Conservation (phyloP, 2,113 vertebrate species). For the Corythornis madagascariensis region DNA sequence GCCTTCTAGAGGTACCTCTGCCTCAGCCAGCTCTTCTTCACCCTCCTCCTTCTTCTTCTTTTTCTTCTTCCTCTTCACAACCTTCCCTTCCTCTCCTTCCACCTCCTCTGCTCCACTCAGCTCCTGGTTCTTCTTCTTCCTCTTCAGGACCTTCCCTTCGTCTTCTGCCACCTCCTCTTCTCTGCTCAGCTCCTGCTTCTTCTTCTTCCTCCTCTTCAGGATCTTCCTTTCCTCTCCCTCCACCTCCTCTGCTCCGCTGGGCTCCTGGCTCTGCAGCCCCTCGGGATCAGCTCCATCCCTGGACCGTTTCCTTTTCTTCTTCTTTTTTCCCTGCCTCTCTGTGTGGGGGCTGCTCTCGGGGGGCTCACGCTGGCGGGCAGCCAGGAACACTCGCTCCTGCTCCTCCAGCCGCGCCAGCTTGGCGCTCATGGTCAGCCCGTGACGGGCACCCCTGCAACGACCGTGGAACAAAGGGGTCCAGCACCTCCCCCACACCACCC, state of each 20-base stretch:
- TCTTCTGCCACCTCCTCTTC: not conserved
- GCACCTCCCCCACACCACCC: not conserved
- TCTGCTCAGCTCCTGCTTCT: not conserved
- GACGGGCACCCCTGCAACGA: slow-evolving; percentile 82
- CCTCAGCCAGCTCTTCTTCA: not conserved
- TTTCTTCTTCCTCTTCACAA: not conserved
- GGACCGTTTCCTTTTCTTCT: slow-evolving; percentile 20
- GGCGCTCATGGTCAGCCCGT: slow-evolving; percentile 90
- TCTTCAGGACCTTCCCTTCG: not conserved
- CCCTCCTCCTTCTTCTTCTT: not conserved
- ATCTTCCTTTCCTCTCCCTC: no score
- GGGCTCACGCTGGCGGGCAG: slow-evolving; percentile 45
- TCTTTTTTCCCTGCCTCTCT: not conserved
- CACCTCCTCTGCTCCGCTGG: no score
- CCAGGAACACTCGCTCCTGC: slow-evolving; percentile 91
- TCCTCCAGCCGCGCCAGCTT: slow-evolving; percentile 91
- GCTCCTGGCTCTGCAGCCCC: not conserved
- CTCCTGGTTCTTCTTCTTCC: not conserved
- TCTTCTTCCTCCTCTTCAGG: no score
- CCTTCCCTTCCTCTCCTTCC: not conserved
- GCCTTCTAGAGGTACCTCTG: not conserved
- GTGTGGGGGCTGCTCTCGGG: not conserved
- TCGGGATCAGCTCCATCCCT: not conserved
- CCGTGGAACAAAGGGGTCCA: rapidly evolving
- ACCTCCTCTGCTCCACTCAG: not conserved